Percentiles rank a stretch among this genome's conserved stretches.
These are phyloP conservation scores for Pasiphila rectangulata DNA, from an alignment of 2,888 invertebrate species.

Conservation along the genomic window DNA sequence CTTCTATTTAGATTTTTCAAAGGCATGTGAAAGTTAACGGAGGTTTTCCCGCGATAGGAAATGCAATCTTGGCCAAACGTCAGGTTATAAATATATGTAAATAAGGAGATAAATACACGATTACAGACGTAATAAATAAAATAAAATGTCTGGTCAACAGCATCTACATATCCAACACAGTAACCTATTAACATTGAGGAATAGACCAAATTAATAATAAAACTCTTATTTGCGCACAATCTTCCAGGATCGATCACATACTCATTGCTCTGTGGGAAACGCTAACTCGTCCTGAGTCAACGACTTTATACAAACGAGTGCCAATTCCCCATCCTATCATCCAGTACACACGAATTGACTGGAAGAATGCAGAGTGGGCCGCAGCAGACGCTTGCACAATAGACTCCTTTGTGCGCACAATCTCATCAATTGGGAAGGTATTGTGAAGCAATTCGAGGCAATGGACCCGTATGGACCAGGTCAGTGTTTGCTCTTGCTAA, in stretches of 20 bases:
- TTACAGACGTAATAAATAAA: too few species aligned
- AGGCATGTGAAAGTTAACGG: too few species aligned
- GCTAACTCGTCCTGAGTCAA: slow-evolving; percentile 7
- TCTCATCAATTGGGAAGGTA: slow-evolving; percentile 35
- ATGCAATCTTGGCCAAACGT: too few species aligned
- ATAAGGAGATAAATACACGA: too few species aligned
- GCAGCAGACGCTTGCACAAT: slow-evolving; percentile 26
- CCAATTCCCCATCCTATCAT: slow-evolving; percentile 12
- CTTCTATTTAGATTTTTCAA: too few species aligned
- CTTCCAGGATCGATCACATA: neutral
- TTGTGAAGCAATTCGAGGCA: slow-evolving; percentile 38
- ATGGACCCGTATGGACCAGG: slow-evolving; percentile 34
- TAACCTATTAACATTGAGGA: too few species aligned
- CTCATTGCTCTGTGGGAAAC: slow-evolving; percentile 5
- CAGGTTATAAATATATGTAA: too few species aligned
- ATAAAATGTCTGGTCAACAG: too few species aligned
- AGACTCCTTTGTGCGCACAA: slow-evolving; percentile 33
- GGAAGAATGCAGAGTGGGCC: slow-evolving; percentile 13
- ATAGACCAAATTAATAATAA: too few species aligned
- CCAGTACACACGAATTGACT: slow-evolving; percentile 1
- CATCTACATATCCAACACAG: too few species aligned
- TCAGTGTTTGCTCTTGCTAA: slow-evolving; percentile 13
- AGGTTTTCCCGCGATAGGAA: too few species aligned
- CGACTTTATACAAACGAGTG: slow-evolving; percentile 19
- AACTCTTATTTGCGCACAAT: too few species aligned